Evolutionary conservation across 2,888 invertebrate species (phyloP).

Genomic region (Lasioglossum morio): DNA sequence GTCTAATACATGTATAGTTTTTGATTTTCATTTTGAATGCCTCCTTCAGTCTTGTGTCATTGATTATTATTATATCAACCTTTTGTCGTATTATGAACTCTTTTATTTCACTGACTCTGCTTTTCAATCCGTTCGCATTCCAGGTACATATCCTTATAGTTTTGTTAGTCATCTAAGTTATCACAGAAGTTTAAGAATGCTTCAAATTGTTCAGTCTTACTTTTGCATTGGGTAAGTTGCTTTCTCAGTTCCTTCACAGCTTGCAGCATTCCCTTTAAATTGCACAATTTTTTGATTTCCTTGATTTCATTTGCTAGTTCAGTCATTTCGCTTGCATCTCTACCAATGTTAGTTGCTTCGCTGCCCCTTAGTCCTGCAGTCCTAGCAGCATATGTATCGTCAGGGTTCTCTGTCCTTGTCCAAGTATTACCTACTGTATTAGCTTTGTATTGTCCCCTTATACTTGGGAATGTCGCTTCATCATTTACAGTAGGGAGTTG

Average conservation of each 20-base stretch:
- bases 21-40: slow-evolving; percentile 55
- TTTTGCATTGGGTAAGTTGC: background rate
- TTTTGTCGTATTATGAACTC: slow-evolving; percentile 42
- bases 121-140: background rate
- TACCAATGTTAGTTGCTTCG: background rate
- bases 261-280: background rate
- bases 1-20: slow-evolving; percentile 53
- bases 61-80: slow-evolving; percentile 60
- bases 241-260: background rate
- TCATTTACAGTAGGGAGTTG: too few species aligned
- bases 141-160: background rate
- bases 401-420: too few species aligned
- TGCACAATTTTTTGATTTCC: background rate
- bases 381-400: too few species aligned
- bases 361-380: background rate
- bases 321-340: background rate
- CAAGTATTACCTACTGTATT: background rate
- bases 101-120: background rate
- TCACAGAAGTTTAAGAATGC: background rate
- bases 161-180: background rate
- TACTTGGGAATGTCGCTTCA: too few species aligned
- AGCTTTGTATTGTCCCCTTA: too few species aligned
- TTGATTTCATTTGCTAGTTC: background rate
- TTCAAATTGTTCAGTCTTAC: background rate
- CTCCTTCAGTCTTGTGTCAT: slow-evolving; percentile 46